Evolutionary conservation across 2,888 invertebrate species (phyloP), one percentile per base, ranked within the genome.

Genomic region (Pseudanteris insignis): DNA sequence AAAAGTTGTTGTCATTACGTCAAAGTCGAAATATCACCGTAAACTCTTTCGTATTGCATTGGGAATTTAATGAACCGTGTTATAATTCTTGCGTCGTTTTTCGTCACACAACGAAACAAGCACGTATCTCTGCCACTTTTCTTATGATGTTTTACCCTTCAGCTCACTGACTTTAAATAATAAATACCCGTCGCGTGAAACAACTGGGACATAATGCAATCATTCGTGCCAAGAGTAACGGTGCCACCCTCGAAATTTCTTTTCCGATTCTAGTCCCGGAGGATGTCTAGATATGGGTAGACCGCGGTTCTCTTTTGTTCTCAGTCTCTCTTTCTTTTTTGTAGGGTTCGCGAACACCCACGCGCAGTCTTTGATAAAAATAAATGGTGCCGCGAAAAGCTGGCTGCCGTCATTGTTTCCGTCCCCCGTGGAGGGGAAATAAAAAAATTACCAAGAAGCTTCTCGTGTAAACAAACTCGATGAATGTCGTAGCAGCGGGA

Each of bases 361-460:
- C 38, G 73, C 66, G 76, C 69, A 66, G 44, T 62, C 64, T 69
- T 71, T 79, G 77, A 79, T 79, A 77, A 79, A 79, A 79, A 79
- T 75, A 76, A 78, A 79, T 78, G 76, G 76, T 70, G 69, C 69
- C 69, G 72, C 72, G 72, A 71, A 65, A 68, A 70, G 67, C 61
- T 54, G 58, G 54, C 44, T 46, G 34, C 50, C 46, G 58, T 51
- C 55, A 46, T 34, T 18, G 36, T 33, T 21, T 25, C 18, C 11
- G 59, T 70, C 69, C 68, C n/a, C 66, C 40, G 41, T 64, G 62
- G 67, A 66, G 57, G 67, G 63, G 69, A 73, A 79, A 77, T 79
- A 79, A 78, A 78, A 75, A 78, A 79, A 78, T 79, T 78, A 78
- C 76, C 70, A 67, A 63, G 62, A 66, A 61, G 65, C 47, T 67